phyloP scores from a whole-genome alignment of 2,113 vertebrate species.

The Calyptommatus sinebrachiatus region DNA sequence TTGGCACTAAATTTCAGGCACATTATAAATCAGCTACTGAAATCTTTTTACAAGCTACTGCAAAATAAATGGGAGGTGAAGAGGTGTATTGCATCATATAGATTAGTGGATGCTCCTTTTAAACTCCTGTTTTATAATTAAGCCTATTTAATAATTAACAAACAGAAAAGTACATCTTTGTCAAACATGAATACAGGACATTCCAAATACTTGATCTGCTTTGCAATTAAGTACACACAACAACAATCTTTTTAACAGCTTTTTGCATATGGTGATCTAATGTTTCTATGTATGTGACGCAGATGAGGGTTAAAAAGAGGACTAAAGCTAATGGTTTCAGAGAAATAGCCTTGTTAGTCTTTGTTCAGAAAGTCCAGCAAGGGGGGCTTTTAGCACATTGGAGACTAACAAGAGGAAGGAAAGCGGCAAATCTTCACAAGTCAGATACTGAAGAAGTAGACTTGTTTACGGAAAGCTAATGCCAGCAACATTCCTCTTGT shows the following conservation, averaged over 20 bases:
- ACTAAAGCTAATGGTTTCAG: too few relatives aligned
- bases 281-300: neutral
- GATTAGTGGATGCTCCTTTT: neutral
- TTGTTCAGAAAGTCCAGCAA: too few relatives aligned
- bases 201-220: neutral
- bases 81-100: neutral
- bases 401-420: too few relatives aligned
- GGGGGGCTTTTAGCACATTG: too few relatives aligned
- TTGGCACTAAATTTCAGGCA: slow-evolving; percentile 36
- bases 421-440: too few relatives aligned
- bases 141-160: slow-evolving; percentile 14
- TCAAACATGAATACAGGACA: slow-evolving; percentile 25
- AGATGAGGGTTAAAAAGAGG: neutral
- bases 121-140: slow-evolving; percentile 5
- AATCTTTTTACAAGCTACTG: slow-evolving; percentile 7
- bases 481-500: too few relatives aligned
- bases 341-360: too few relatives aligned
- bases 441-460: too few relatives aligned
- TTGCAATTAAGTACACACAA: neutral
- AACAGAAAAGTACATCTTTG: slow-evolving; percentile 31
- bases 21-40: slow-evolving; percentile 12
- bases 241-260: neutral
- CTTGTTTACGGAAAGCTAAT: too few relatives aligned
- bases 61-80: slow-evolving; percentile 40
- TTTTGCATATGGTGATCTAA: neutral